Base-by-base conservation (phyloP, 2,113 vertebrate species). In the Entomyzon cyanotis region DNA sequence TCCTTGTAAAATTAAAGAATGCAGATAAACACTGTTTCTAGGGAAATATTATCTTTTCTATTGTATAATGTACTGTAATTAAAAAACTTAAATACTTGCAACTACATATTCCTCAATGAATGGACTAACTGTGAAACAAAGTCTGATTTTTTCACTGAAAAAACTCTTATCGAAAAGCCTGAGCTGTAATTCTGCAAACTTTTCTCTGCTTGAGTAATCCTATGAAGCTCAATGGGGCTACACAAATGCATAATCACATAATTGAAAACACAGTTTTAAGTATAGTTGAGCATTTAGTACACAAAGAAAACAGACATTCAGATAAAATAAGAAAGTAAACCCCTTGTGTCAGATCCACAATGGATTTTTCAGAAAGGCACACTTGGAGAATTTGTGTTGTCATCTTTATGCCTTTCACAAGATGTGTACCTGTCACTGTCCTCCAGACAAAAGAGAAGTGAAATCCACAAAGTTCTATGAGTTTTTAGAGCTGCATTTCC, bases 21-120 rank as follows among this genome's bases (percentile, higher is more conserved):
- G 41, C 47, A 89, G 92, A 90, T 92, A 93, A 93, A 91, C 59
- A 70, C 18, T 35, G 59, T 93, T 95, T 75, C 87, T 75, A 70
- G 84, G 71, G 91, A 94, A 95, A 81, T 90, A 83, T 41, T 95
- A 76, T 95, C 75, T 95, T 95, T 85, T 80, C 39, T 80, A 52
- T 90, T 95, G 65, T 85, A 56, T 88, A 93, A 63, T 67, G 56
- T 69, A 37, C 59, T 69, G 16, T 65, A 93, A 80, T 91, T 95
- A 95, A 85, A 94, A 93, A 87, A 28, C 42, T 59, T 55, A 80
- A 90, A 88, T 63, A 62, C 63, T 86, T 93, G n/a, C 63, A 90
- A 42, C 33, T 55, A 53, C 52, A 23, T 83, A 58, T 83, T 95
- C 27, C 68, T 93, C 42, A 80, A 44, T 80, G 75, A 91, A 88